Percentiles rank a stretch among this genome's conserved stretches.
Evolutionary conservation across 2,888 invertebrate genomes (phyloP).

Genomic region (Theretra japonica): DNA sequence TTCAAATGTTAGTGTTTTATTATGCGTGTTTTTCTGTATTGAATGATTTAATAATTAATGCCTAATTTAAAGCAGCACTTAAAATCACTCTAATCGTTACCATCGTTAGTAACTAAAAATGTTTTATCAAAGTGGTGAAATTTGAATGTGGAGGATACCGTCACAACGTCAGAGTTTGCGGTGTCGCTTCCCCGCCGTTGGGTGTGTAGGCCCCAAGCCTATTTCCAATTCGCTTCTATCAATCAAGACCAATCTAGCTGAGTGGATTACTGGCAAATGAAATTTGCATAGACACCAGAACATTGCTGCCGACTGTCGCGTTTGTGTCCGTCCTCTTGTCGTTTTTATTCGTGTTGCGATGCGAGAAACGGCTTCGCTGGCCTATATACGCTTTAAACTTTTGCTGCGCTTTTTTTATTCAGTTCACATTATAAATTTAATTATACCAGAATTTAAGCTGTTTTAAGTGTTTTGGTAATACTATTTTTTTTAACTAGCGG

Average conservation of each 20-base stretch:
- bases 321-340: constrained; percentile 55
- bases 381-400: background rate
- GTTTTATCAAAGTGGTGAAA: constrained; percentile 29
- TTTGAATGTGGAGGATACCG: constrained; percentile 19
- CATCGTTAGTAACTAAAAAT: background rate
- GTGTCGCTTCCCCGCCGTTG: constrained; percentile 52
- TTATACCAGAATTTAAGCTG: no score
- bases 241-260: constrained; percentile 88
- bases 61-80: no score
- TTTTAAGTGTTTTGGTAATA: no score
- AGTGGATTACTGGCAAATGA: constrained; percentile 89
- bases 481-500: no score
- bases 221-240: constrained; percentile 89
- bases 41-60: background rate
- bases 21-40: background rate
- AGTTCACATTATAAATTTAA: no score
- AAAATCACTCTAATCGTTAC: no score
- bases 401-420: background rate
- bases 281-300: constrained; percentile 87
- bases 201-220: constrained; percentile 64
- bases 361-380: background rate
- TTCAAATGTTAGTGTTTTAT: no score
- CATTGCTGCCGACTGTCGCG: constrained; percentile 48
- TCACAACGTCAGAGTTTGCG: constrained; percentile 42
- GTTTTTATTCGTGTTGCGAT: constrained; percentile 56